Base-by-base conservation (phyloP, 2,888 invertebrate genomes). In the Hipparchia sbordonii region DNA sequence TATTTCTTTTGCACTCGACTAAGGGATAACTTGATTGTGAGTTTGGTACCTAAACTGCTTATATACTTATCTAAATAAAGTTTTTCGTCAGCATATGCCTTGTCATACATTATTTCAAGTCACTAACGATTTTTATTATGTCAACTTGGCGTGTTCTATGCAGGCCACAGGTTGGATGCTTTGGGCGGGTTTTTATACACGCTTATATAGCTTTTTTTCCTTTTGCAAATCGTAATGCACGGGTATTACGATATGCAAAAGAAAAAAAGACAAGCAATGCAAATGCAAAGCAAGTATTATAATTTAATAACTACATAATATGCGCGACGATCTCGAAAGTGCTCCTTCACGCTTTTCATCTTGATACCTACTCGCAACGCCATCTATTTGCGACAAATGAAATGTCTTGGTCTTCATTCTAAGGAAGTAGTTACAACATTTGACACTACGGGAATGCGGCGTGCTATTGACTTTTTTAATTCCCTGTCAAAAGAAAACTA, bases 381-480 rank as follows among this genome's bases (percentile, higher is more conserved):
- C 74, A 74, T 71, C 72, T 74, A 74, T n/a, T 59, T 46, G 65
- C 39, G 61, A 23, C 7, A 39, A 12, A 46, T 63, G 60, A 48
- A 72, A 74, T 65, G 33, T 48, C 39, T 33, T 57, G 54, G 54
- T 23, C 51, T 65, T 60, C 13, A 63, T 48, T 39, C 54, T 67
- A 1, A 60, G 52, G 46, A 60, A 72, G 68, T 74, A 67, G 72
- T 74, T 72, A 67, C 72, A 65, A 61, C 60, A 72, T 45, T 54
- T 52, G 59, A 59, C 74, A 63, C 65, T 56, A 13, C 48, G 6
- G 52, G 9, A 56, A 45, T 23, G 46, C 33, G 67, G 54, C 60
- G 74, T 70, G 67, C 48, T 72, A 68, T 67, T 62, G 46, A 56
- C 62, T 65, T 68, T 59, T 66, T 59, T 59, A 72, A 68, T 72